Evolutionary conservation across 1,140 invertebrate genomes (phyloP).

Genomic region (Pseudomyrmex pallidus): DNA sequence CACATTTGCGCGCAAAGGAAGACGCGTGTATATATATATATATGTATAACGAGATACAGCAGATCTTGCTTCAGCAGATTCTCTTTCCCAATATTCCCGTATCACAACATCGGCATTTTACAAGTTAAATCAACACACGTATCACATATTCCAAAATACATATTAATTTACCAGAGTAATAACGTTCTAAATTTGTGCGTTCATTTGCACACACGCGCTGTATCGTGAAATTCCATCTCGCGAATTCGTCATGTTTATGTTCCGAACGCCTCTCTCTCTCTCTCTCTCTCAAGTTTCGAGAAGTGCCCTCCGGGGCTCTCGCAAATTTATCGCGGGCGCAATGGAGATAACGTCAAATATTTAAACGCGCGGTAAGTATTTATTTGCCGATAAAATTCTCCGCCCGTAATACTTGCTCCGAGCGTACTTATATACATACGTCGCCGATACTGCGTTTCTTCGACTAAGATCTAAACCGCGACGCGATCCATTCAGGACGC

Average conservation of each 20-base stretch:
- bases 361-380: constrained; percentile 20
- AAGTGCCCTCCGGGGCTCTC: constrained; percentile 17
- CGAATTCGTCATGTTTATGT: neutral
- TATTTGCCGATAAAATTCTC: constrained; percentile 38
- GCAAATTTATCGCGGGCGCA: constrained; percentile 13
- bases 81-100: neutral
- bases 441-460: neutral
- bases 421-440: neutral
- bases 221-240: neutral
- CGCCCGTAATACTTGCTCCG: constrained; percentile 31
- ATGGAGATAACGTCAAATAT: constrained; percentile 36
- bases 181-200: neutral
- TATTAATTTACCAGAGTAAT: neutral
- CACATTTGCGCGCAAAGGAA: too few species aligned
- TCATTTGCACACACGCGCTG: neutral
- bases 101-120: neutral
- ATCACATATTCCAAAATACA: constrained; percentile 2
- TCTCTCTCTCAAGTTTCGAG: constrained; percentile 10
- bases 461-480: neutral
- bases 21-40: too few species aligned
- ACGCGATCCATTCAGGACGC: constrained; percentile 44
- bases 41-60: too few species aligned
- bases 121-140: neutral
- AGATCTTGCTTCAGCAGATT: too few species aligned
- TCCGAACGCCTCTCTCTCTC: neutral